Percentiles rank a stretch among this genome's conserved stretches.
These are phyloP conservation scores for Lepidurus apus DNA, from an alignment of 1,140 invertebrate genomes.

Conservation along the genomic window DNA sequence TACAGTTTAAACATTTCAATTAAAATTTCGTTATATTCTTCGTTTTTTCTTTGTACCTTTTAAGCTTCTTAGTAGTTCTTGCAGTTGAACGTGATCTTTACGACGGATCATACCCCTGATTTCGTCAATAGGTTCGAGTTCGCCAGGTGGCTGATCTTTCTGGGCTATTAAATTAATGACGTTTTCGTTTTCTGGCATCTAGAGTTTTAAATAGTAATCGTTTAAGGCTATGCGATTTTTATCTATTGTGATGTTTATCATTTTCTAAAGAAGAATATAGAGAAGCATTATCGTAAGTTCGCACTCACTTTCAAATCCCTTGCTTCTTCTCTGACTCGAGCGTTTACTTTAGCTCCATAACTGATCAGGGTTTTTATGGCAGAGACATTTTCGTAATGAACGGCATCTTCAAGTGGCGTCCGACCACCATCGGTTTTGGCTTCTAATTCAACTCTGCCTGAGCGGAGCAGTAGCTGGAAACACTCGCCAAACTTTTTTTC, in stretches of 20 bases:
- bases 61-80: background rate
- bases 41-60: no score
- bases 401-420: constrained; percentile 32
- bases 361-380: constrained; percentile 28
- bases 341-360: constrained; percentile 26
- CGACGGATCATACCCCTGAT: background rate
- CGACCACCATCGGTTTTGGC: constrained; percentile 29
- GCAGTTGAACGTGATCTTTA: background rate
- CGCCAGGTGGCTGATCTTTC: background rate
- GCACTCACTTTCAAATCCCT: constrained; percentile 19
- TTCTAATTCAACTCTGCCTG: constrained; percentile 33
- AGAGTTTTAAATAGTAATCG: background rate
- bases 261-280: background rate
- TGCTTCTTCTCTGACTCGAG: constrained; percentile 25
- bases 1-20: background rate
- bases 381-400: constrained; percentile 4
- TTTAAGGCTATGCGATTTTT: background rate
- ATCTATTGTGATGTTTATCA: background rate
- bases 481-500: no score
- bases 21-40: no score
- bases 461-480: constrained; percentile 31
- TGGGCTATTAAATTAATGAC: background rate
- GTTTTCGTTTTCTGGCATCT: background rate
- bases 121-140: background rate
- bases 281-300: background rate